These are phyloP conservation scores for Chironomus striatipennis DNA, from an alignment of 1,140 invertebrate genomes.

Conservation along the genomic window DNA sequence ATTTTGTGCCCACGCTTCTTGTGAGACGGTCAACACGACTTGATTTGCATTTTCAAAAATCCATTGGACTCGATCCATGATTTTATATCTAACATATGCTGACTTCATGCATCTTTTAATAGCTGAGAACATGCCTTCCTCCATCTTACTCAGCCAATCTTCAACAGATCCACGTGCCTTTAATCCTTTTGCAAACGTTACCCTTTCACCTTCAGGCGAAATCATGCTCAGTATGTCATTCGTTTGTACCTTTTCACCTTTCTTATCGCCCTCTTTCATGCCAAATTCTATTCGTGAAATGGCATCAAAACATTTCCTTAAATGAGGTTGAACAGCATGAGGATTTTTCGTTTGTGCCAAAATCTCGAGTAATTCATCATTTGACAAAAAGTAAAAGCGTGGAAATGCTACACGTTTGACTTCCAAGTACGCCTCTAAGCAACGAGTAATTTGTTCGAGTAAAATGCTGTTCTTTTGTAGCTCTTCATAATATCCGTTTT, in stretches of 20 bases:
- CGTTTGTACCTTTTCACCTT: conserved; percentile 43
- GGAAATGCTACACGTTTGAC: conserved; percentile 87
- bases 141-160: conserved; percentile 80
- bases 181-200: conserved; percentile 67
- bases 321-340: conserved; percentile 76
- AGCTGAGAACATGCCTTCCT: conserved; percentile 72
- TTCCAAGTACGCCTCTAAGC: conserved; percentile 70
- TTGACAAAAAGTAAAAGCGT: conserved; percentile 88
- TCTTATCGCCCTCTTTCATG: conserved; percentile 39
- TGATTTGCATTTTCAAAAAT: conserved; percentile 45
- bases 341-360: conserved; percentile 81
- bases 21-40: conserved; percentile 67
- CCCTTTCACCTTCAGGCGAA: conserved; percentile 74
- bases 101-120: conserved; percentile 64
- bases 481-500: conserved; percentile 57
- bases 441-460: conserved; percentile 73
- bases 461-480: conserved; percentile 66
- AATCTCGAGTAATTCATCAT: conserved; percentile 88
- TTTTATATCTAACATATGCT: conserved; percentile 42
- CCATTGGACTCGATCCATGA: conserved; percentile 37
- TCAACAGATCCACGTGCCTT: conserved; percentile 82
- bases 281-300: conserved; percentile 73
- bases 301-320: conserved; percentile 84
- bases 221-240: conserved; percentile 79
- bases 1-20: conserved; percentile 75